phyloP scores from a whole-genome alignment of 2,888 invertebrate species.

The Ceraclea dissimilis region DNA sequence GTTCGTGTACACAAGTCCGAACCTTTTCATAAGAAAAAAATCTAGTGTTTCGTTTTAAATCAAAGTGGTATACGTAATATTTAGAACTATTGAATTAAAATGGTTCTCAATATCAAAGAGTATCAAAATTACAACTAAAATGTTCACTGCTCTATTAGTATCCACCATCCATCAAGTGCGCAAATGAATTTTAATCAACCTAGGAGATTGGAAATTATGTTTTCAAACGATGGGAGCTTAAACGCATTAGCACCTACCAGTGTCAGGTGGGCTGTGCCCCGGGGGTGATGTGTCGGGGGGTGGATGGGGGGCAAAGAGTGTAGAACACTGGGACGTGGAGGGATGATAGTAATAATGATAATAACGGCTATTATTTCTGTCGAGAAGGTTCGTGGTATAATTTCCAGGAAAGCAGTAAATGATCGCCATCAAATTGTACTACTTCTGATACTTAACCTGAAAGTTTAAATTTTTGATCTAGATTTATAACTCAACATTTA shows the following conservation, averaged over 20 bases:
- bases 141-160: too few species aligned
- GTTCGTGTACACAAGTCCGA: too few species aligned
- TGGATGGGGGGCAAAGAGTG: too few species aligned
- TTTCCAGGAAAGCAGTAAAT: neutral
- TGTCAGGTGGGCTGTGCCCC: neutral
- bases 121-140: too few species aligned
- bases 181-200: constrained; percentile 27
- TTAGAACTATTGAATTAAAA: too few species aligned
- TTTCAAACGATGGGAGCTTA: constrained; percentile 25
- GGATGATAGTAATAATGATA: constrained; percentile 1
- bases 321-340: too few species aligned
- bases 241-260: constrained; percentile 25
- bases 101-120: too few species aligned
- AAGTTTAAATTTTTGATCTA: neutral
- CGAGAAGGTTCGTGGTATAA: neutral
- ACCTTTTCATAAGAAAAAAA: too few species aligned
- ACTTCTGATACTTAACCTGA: neutral
- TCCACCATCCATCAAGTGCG: constrained; percentile 8
- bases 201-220: constrained; percentile 27
- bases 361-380: neutral
- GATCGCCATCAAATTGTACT: neutral
- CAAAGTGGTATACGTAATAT: too few species aligned
- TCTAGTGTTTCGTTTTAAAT: too few species aligned
- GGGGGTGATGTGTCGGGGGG: neutral
- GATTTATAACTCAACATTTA: neutral